Conservation (phyloP, 2,797 vertebrate species). For the Ptychadena robeensis region DNA sequence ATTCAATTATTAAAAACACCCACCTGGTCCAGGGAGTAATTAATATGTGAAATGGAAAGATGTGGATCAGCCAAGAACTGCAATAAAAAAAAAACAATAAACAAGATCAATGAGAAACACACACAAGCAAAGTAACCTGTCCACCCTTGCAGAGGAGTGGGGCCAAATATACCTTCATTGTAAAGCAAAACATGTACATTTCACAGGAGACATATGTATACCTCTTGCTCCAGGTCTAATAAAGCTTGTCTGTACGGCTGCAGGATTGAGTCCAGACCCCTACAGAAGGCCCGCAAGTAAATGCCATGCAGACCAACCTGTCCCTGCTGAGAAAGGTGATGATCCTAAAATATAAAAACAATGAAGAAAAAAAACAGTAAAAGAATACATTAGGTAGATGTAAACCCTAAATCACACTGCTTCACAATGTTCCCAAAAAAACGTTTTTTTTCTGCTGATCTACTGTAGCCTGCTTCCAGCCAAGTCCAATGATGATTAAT, state of each 20-base stretch:
- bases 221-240: slow-evolving; percentile 96
- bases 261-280: slow-evolving; percentile 91
- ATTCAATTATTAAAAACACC: not conserved
- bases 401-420: too few species aligned
- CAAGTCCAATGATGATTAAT: too few species aligned
- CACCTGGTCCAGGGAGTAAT: slow-evolving; percentile 97
- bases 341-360: slow-evolving; percentile 79
- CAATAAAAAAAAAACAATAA: slow-evolving; percentile 65
- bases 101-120: not conserved
- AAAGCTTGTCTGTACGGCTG: slow-evolving; percentile 94
- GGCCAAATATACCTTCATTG: too few species aligned
- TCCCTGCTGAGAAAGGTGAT: slow-evolving; percentile 82
- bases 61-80: slow-evolving; percentile 96
- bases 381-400: too few species aligned
- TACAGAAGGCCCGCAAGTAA: slow-evolving; percentile 95
- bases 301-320: slow-evolving; percentile 90
- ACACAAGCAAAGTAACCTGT: not conserved
- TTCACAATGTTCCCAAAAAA: too few species aligned
- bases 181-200: too few species aligned
- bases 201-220: slow-evolving; percentile 64
- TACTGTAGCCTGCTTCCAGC: too few species aligned
- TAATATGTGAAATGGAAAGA: slow-evolving; percentile 94
- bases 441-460: too few species aligned
- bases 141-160: too few species aligned
- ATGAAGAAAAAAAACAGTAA: not conserved